Base-by-base conservation (phyloP, 1,140 invertebrate genomes). In the Orchesella cincta region DNA sequence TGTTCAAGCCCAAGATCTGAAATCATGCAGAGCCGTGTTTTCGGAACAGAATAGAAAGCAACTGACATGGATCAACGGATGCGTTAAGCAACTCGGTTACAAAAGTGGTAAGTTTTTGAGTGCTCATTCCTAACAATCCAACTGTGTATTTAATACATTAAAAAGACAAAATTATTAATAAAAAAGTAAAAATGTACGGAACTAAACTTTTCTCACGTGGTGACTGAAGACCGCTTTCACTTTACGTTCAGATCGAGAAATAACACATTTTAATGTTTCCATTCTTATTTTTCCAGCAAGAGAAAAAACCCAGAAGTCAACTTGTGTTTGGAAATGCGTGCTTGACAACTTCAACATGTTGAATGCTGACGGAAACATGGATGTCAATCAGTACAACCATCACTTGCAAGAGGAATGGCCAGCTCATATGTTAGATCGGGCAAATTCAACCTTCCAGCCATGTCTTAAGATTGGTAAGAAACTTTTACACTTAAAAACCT, bases 281-380 rank as follows among this genome's bases (percentile, higher is more conserved):
- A n/a, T n/a, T n/a, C n/a, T n/a, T n/a, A n/a, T n/a, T n/a, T n/a
- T n/a, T n/a, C n/a, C n/a, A n/a, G n/a, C n/a, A 12, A 29, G 62
- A 8, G 62, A 67, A 67, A 67, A 67, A 23, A 67, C 62, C 28
- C 62, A 67, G 23, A 67, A 67, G 29, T 67, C 62, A 31, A 67
- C 62, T 67, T 67, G 62, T 67, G 62, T 67, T 5, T 31, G 26
- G 62, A 67, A 67, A 33, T 67, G 62, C n/a, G 62, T 67, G 5
- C 62, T 67, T 23, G 29, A 67, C n/a, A 67, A 67, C 29, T 33
- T 67, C 5, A 14, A 29, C 26, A 31, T 67, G 31, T n/a, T 67
- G 2, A 67, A 67, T 29, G 23, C 8, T 14, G 28, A 67, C 12
- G 62, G 62, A 29, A 8, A 8, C 31, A 31, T 67, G 2, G 62